Evolutionary conservation across 2,888 invertebrate genomes (phyloP).

Genomic region (Chymomyza fuscimana): DNA sequence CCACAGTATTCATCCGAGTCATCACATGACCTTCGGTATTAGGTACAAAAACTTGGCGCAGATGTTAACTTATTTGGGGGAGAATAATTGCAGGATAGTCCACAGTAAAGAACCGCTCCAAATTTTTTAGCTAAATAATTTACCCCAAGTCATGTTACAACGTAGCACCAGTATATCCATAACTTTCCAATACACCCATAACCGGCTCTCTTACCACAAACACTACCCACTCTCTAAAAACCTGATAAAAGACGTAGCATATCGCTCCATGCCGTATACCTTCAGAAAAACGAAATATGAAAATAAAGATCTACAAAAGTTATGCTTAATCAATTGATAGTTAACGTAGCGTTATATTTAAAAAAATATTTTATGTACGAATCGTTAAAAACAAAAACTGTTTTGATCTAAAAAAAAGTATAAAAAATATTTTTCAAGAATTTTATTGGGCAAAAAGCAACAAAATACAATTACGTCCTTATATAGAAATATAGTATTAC

Average conservation of each 20-base stretch:
- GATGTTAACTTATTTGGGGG: no score
- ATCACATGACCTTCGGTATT: no score
- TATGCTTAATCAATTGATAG: background rate
- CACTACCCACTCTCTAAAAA: background rate
- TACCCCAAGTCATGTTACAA: background rate
- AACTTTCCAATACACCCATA: background rate
- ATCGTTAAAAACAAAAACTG: background rate
- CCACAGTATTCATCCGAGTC: no score
- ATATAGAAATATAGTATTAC: slow-evolving; percentile 30
- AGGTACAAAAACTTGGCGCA: no score
- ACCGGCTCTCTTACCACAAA: background rate
- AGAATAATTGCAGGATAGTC: no score
- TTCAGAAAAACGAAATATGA: background rate
- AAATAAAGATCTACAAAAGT: background rate
- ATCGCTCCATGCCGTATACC: slow-evolving; percentile 9
- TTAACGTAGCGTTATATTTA: slow-evolving; percentile 2
- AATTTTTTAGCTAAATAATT: no score
- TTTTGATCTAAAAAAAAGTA: background rate
- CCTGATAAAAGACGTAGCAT: slow-evolving; percentile 7
- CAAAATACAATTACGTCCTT: slow-evolving; percentile 50
- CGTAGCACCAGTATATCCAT: background rate
- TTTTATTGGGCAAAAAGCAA: slow-evolving; percentile 56
- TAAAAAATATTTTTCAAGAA: slow-evolving; percentile 45
- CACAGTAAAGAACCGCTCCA: no score
- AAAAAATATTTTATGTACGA: background rate